These are phyloP conservation scores for Pseudomyrmex pallidus DNA, from an alignment of 1,140 invertebrate species.

Conservation along the genomic window DNA sequence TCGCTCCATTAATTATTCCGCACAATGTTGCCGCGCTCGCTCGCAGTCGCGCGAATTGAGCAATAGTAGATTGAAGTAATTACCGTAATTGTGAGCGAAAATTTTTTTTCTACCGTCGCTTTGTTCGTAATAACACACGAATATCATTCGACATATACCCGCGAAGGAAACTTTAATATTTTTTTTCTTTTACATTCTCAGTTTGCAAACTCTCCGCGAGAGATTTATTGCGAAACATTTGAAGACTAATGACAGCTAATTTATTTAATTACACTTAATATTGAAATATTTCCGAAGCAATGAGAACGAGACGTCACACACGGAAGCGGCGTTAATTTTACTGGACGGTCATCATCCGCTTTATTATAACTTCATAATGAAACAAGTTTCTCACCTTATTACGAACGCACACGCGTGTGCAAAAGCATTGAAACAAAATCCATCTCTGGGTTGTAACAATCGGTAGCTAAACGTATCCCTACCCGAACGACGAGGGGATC, in stretches of 20 bases:
- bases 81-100: slow-evolving; percentile 32
- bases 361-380: not conserved
- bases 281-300: not conserved
- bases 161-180: not conserved
- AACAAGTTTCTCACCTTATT: not conserved
- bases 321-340: not conserved
- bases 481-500: slow-evolving; percentile 15
- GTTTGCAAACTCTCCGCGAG: not conserved
- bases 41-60: slow-evolving; percentile 20
- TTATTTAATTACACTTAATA: slow-evolving; percentile 27
- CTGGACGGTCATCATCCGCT: too few species aligned
- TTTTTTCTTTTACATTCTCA: not conserved
- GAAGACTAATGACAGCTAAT: slow-evolving; percentile 16
- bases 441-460: slow-evolving; percentile 42
- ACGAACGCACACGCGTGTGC: not conserved
- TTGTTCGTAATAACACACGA: not conserved
- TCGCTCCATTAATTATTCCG: slow-evolving; percentile 43
- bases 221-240: not conserved
- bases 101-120: not conserved
- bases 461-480: slow-evolving; percentile 36
- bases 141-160: not conserved
- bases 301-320: not conserved
- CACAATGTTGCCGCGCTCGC: not conserved
- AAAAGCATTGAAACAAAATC: slow-evolving; percentile 1
- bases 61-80: slow-evolving; percentile 39